Evolutionary conservation across 64 coral and sea anemone species (phyloP), one percentile per base, ranked within the genome.

Genomic region (Orbicella faveolata): DNA sequence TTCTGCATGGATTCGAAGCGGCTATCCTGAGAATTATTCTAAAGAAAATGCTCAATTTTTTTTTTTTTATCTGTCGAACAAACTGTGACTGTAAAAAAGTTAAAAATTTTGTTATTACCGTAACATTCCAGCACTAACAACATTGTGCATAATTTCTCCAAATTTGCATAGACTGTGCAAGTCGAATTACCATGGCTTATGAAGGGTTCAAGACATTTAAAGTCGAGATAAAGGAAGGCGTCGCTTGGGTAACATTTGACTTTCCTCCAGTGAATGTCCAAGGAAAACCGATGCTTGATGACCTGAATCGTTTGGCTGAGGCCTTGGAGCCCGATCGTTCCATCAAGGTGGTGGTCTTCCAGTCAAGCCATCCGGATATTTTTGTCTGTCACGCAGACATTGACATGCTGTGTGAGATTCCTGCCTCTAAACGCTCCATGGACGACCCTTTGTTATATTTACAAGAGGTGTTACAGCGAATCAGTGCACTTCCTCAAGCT

Each of bases 321-420:
- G 83, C 41, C 6, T 53, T 96, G 41, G 95, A 96, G 67, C 63
- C 81, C 19, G 95, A 96, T 90, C 94, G 94, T 35, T 81, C 88
- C 18, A 48, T 96, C 1, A 96, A 96, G 20, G 94, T 93, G 14
- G 94, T 96, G 3, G 94, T 96, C 6, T 96, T 96, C n/a, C 94
- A 96, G 54, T 96, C 94, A 8, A 76, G 83, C 2, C 91, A 96
- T 61, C 83, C 94, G 1, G 94, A 96, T 23, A 96, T 96, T 73
- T 96, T 96, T 73, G 91, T 96, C 36, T 93, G 91, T 57, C 94
- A 96, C 63, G 94, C 94, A 74, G 94, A 96, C 52, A 96, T 96
- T 54, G 94, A 93, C 52, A 96, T 96, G 94, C 21, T 96, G 65
- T 88, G 82, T 67, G 94, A 93, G 82, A 96, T 96, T 35, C 94